Evolutionary conservation across 2,113 vertebrate genomes (phyloP).

Genomic region (Lanius ludovicianus): DNA sequence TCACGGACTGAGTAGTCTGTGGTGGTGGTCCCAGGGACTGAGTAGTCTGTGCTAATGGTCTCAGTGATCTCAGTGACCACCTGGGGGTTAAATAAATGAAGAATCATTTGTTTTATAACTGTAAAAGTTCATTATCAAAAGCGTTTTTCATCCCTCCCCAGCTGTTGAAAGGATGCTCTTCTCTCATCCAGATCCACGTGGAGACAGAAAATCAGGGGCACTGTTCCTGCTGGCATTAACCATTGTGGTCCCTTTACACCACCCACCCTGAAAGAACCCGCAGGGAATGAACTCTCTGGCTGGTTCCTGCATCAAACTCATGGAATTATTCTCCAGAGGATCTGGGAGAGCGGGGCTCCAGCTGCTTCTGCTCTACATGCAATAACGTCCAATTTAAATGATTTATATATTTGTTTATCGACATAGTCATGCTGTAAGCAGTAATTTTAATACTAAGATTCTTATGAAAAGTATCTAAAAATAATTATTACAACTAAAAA

Average conservation of each 20-base stretch:
- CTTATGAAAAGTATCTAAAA: not conserved
- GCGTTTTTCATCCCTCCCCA: not conserved
- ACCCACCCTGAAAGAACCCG: not conserved
- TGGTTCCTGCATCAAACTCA: not conserved
- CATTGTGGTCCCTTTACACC: not conserved
- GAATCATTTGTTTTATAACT: not conserved
- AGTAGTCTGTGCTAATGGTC: not conserved
- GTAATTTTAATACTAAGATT: not conserved
- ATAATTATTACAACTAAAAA: not conserved
- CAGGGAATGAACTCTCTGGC: not conserved
- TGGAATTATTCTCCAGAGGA: not conserved
- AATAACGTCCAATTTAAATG: not conserved
- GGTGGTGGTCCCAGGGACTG: not conserved
- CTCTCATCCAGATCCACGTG: not conserved
- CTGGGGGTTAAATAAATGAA: not conserved
- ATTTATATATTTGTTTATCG: not conserved
- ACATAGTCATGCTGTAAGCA: not conserved
- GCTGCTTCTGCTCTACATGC: not conserved
- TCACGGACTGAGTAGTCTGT: not conserved
- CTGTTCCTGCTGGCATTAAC: not conserved
- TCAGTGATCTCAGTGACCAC: conserved; percentile 53
- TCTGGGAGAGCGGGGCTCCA: not conserved
- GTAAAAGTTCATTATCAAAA: not conserved
- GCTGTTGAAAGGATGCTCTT: not conserved
- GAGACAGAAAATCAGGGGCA: not conserved